Evolutionary conservation across 2,113 vertebrate species (phyloP), one percentile per base, ranked within the genome.

Genomic region (Pyxicephalus adspersus): DNA sequence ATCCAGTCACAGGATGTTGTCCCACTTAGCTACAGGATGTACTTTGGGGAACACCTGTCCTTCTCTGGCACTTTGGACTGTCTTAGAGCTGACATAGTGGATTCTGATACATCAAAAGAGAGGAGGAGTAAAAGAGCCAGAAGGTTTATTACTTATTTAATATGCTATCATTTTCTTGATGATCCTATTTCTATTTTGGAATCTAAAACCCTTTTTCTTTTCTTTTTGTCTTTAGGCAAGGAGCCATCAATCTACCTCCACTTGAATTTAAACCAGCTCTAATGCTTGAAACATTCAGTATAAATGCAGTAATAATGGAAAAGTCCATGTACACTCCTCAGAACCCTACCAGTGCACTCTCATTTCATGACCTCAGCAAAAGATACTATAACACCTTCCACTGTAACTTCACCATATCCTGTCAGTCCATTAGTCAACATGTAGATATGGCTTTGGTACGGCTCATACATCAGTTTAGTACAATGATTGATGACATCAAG

Each of bases 381-480:
- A 95, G 96, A 71, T 95, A 97, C 29, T 97, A 96, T 81, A 98
- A 95, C 84, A 98, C 96, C 1, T 97, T 98, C 83, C 98, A 98
- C 87, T 99, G 97, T 54, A 96, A 99, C 7, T 98, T 99, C 76
- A 98, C 97, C 1, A 94, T 97, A 4, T 97, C 98, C 29, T 99
- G 98, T 87, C 97, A 99, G 85, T 94, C 97, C 83, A 98, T 99
- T 88, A 98, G 97, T 89, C 98, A 99, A 88, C 96, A 96, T 0
- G 97, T 99, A 0, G 97, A 99, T 86, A 99, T 99, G 98, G 98
- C 98, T 2, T 90, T 99, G 76, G 97, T 99, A 51, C 94, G 98
- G 4, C 97, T 99, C 79, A 97, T 99, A 85, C 98, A 99, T 85
- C 98, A 99, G 84, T 99, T 99, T 87, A 99, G 98, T 85, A 99